These are phyloP conservation scores for Acomys russatus DNA, from an alignment of 2,797 vertebrate genomes.

Conservation along the genomic window DNA sequence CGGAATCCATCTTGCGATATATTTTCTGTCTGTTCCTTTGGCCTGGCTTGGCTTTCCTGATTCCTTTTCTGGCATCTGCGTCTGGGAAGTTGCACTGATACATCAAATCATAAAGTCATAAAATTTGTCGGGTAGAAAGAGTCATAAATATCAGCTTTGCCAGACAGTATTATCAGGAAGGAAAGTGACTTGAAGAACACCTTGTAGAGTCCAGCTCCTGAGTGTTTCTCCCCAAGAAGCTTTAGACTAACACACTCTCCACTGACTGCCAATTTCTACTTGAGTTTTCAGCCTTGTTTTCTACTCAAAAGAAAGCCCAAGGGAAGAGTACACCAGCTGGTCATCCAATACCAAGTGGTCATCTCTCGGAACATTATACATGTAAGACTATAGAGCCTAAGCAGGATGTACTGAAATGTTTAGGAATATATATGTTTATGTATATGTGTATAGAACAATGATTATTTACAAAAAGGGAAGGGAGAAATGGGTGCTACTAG, in stretches of 20 bases:
- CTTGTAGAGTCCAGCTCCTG: neutral
- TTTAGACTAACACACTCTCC: neutral
- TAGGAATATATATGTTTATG: neutral
- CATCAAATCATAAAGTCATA: conserved; percentile 66
- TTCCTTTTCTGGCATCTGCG: neutral
- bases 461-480: neutral
- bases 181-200: conserved; percentile 10
- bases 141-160: conserved; percentile 22
- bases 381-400: too few relatives aligned
- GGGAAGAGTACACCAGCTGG: neutral
- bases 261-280: neutral
- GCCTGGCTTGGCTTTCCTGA: conserved; percentile 27
- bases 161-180: conserved; percentile 27
- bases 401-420: too few relatives aligned
- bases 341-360: neutral
- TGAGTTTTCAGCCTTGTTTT: neutral
- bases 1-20: conserved; percentile 34
- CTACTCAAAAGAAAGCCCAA: neutral
- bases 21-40: conserved; percentile 19
- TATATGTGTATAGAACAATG: too few relatives aligned
- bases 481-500: neutral
- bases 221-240: neutral
- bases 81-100: conserved; percentile 20
- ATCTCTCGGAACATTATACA: too few relatives aligned
- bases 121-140: conserved; percentile 2